These are phyloP conservation scores for Melopsittacus undulatus DNA, from an alignment of 2,797 vertebrate species.

Conservation along the genomic window DNA sequence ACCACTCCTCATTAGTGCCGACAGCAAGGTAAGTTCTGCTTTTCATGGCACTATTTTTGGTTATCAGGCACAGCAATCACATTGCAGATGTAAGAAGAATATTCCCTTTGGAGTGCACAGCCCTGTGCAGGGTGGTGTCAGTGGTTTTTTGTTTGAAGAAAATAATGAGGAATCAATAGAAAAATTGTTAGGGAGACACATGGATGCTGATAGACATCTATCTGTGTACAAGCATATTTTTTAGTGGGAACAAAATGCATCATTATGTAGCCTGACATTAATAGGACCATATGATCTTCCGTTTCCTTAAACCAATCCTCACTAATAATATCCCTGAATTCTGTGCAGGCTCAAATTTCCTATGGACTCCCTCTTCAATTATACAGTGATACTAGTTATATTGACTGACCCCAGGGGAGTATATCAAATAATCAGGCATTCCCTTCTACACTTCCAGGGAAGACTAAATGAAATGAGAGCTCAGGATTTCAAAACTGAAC, in stretches of 20 bases:
- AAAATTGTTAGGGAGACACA: background rate
- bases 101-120: background rate
- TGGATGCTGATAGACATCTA: background rate
- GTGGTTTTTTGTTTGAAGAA: background rate
- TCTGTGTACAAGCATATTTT: background rate
- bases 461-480: background rate
- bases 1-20: slow-evolving; percentile 85
- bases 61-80: background rate
- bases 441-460: background rate
- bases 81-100: background rate
- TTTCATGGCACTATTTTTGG: background rate
- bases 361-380: background rate
- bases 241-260: background rate
- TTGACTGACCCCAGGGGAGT: background rate
- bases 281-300: background rate
- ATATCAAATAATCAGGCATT: background rate
- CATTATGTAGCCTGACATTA: background rate
- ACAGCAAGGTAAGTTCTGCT: slow-evolving; percentile 82
- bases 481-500: slow-evolving; percentile 16
- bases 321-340: background rate
- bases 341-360: background rate
- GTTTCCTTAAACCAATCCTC: background rate
- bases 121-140: background rate
- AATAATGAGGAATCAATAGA: background rate
- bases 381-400: background rate